A percentile compares a stretch with the other conserved stretches of the same genome.
These are phyloP conservation scores for Drosophila pectinifera DNA, from an alignment of 1,140 invertebrate species.

Conservation along the genomic window DNA sequence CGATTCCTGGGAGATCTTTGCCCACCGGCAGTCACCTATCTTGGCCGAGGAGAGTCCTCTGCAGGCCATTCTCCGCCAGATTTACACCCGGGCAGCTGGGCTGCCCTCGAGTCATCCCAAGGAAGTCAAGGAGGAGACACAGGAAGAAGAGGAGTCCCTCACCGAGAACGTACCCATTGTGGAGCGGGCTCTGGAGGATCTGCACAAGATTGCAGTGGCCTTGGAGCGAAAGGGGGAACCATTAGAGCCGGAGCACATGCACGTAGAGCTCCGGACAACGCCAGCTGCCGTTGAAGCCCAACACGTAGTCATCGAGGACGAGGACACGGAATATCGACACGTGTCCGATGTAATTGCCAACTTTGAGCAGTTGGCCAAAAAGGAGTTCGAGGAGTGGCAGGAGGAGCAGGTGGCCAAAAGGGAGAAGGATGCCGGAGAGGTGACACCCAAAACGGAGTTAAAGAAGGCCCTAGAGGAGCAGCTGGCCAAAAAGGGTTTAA, in stretches of 20 bases:
- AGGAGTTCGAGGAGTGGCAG: conserved; percentile 32
- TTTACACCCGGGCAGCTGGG: conserved; percentile 67
- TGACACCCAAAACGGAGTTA: conserved; percentile 18
- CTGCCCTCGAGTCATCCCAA: conserved; percentile 36
- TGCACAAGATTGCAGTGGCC: conserved; percentile 66
- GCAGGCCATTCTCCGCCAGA: conserved; percentile 72
- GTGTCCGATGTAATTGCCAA: conserved; percentile 78
- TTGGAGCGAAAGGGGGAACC: conserved; percentile 30
- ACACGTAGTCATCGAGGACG: conserved; percentile 66
- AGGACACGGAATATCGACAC: conserved; percentile 52
- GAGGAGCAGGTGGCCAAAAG: conserved; percentile 40
- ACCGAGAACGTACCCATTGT: conserved; percentile 78
- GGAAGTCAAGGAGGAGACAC: conserved; percentile 17
- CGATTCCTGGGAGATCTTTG: conserved; percentile 67
- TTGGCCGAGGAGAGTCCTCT: conserved; percentile 68
- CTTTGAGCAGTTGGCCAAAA: conserved; percentile 71
- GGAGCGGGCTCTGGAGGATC: conserved; percentile 71
- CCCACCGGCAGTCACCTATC: conserved; percentile 64
- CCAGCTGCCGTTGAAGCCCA: conserved; percentile 58
- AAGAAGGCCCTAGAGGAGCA: conserved; percentile 25
- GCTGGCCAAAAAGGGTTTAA: conserved; percentile 6
- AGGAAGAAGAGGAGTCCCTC: conserved; percentile 12
- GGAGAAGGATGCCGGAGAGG: conserved; percentile 4
- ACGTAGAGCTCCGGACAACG: conserved; percentile 55
- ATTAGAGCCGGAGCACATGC: conserved; percentile 19